Base-by-base conservation (phyloP, 2,113 vertebrate species). In the Nesoenas mayeri region DNA sequence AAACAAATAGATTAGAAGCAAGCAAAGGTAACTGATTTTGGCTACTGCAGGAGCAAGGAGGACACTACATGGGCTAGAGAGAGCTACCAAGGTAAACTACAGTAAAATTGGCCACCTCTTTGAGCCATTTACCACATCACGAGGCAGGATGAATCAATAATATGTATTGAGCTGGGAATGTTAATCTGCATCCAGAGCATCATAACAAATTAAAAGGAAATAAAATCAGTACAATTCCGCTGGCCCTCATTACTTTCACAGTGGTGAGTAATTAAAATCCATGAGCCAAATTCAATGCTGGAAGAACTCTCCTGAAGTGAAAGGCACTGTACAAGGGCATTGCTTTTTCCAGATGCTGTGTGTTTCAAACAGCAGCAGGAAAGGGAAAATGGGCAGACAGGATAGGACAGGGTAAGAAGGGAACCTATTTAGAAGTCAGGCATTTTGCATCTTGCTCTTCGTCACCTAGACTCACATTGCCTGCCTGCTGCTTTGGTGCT, bases 201-300 rank as follows among this genome's bases (percentile, higher is more conserved):
- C 75, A 85, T 89, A 93, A 91, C 94, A 94, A 97, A 97, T 97
- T 96, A 96, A 97, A 97, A 96, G 97, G 86, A 97, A 96, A 96
- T 94, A 91, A 96, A 94, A 95, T 96, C 93, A 95, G 74, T 85
- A 85, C 91, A 94, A 91, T 90, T 88, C 94, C 89, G 93, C 82
- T 88, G 95, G 66, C 88, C 91, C 82, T 88, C 89, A 88, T 96
- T 96, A 88, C 79, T 95, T 66, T 69, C 91, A 73, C 93, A 94
- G 84, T 66, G 28, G 87, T 94, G 90, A 89, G 73, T 94, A 96
- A 97, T 97, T 97, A 97, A 96, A 97, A 96, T 93, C 91, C 77
- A 80, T 60, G 73, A 88, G 74, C 82, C 18, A 74, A 96, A 94
- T 94, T 89, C 89, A 97, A 67, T 0, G 0, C 69, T 72, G 60